phyloP scores from a whole-genome alignment of 2,797 vertebrate genomes.

The Pachyuromys duprasi region DNA sequence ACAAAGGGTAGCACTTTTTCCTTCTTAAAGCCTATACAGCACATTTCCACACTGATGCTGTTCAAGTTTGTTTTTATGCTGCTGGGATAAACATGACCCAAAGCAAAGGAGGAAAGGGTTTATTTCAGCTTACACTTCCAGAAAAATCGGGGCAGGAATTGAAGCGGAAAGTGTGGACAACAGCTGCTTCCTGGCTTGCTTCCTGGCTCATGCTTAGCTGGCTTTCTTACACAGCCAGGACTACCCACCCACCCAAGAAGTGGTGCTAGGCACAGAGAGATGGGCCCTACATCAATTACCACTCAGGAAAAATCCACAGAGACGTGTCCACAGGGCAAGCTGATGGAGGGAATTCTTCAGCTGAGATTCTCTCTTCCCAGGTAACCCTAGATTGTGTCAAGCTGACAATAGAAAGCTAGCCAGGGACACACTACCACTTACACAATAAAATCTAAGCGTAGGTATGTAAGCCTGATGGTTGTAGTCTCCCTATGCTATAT shows the following conservation, averaged over 20 bases:
- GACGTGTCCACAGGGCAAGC: background rate
- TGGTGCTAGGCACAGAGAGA: too few relatives aligned
- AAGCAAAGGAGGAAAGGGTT: background rate
- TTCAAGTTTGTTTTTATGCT: background rate
- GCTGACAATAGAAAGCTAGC: background rate
- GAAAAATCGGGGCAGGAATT: background rate
- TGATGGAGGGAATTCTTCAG: background rate
- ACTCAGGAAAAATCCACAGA: background rate
- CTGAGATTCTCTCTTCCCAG: too few relatives aligned
- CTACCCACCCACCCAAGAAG: background rate
- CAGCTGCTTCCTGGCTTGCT: background rate
- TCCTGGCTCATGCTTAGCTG: background rate
- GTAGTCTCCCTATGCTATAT: fast-evolving
- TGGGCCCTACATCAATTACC: background rate
- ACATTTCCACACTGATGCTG: background rate
- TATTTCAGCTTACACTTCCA: background rate
- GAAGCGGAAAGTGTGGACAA: background rate
- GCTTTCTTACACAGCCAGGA: background rate
- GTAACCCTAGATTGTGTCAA: background rate
- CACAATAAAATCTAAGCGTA: background rate
- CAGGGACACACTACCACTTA: background rate
- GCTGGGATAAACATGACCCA: background rate
- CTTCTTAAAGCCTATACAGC: background rate
- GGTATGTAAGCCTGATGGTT: fast-evolving
- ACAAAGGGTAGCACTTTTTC: background rate